Percentiles rank a stretch among this genome's conserved stretches.
Conservation (phyloP, 1,140 invertebrate species). For the Zaprionus ghesquierei region DNA sequence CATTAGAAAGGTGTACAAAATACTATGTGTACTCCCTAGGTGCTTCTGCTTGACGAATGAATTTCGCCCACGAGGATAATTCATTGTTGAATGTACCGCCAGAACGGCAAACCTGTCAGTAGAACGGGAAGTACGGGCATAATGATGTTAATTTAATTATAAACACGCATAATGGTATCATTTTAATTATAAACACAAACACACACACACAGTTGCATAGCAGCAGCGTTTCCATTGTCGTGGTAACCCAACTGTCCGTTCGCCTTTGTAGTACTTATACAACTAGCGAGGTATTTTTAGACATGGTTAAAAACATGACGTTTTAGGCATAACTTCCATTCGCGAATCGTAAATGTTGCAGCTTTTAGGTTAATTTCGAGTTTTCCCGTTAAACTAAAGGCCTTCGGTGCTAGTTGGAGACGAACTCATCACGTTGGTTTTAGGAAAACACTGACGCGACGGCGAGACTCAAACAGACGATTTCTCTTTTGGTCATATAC, state of each 20-base stretch:
- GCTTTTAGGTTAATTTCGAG: too few species aligned
- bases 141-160: slow-evolving; percentile 54
- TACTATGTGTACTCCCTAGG: slow-evolving; percentile 12
- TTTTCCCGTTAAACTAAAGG: not conserved
- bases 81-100: slow-evolving; percentile 66
- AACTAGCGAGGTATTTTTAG: not conserved
- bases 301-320: too few species aligned
- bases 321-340: not conserved
- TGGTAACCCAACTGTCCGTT: not conserved
- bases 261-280: not conserved
- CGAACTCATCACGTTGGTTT: slow-evolving; percentile 20
- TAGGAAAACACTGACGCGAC: slow-evolving; percentile 34
- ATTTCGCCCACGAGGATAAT: slow-evolving; percentile 32
- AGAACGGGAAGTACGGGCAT: slow-evolving; percentile 32
- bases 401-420: slow-evolving; percentile 7
- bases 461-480: slow-evolving; percentile 29
- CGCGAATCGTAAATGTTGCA: too few species aligned
- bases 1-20: slow-evolving; percentile 19
- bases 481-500: slow-evolving; percentile 72
- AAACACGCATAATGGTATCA: slow-evolving; percentile 46
- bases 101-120: slow-evolving; percentile 54
- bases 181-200: slow-evolving; percentile 56
- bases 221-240: not conserved
- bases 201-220: slow-evolving; percentile 4
- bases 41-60: slow-evolving; percentile 4